Evolutionary conservation across 2,113 vertebrate species (phyloP).

Genomic region (Crotalus horridus): DNA sequence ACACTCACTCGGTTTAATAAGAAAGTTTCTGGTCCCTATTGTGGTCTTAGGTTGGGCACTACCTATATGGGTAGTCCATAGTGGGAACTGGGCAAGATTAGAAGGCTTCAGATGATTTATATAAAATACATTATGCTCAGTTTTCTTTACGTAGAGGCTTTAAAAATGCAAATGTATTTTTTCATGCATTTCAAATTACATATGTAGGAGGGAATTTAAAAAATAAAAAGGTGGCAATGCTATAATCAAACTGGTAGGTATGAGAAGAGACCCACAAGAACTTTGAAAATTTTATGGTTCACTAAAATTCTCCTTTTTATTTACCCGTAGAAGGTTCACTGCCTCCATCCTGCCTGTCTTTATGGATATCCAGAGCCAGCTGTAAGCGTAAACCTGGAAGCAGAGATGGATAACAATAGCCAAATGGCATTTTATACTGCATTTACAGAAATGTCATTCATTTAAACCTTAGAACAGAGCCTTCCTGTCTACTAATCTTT

Average conservation of each 20-base stretch:
- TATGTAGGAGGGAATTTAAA: too few species aligned
- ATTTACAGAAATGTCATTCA: neutral
- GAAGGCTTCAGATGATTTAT: neutral
- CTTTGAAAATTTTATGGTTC: neutral
- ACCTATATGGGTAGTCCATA: neutral
- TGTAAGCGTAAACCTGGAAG: constrained; percentile 11
- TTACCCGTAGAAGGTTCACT: constrained; percentile 16
- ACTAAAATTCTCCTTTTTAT: neutral
- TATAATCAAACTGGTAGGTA: neutral
- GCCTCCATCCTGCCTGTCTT: constrained; percentile 13
- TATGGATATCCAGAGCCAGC: neutral
- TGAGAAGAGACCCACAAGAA: neutral
- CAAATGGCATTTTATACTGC: neutral
- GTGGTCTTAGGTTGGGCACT: neutral
- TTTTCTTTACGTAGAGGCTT: neutral
- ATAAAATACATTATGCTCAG: neutral
- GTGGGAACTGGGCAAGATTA: neutral
- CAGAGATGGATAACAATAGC: neutral
- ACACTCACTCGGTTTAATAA: neutral
- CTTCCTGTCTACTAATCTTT: too few species aligned
- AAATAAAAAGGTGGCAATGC: neutral
- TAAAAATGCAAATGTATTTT: neutral
- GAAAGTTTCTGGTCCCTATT: neutral
- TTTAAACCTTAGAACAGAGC: neutral
- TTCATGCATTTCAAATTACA: neutral